Evolutionary conservation across 2,113 vertebrate genomes (phyloP).

Genomic region (Hemicordylus capensis): DNA sequence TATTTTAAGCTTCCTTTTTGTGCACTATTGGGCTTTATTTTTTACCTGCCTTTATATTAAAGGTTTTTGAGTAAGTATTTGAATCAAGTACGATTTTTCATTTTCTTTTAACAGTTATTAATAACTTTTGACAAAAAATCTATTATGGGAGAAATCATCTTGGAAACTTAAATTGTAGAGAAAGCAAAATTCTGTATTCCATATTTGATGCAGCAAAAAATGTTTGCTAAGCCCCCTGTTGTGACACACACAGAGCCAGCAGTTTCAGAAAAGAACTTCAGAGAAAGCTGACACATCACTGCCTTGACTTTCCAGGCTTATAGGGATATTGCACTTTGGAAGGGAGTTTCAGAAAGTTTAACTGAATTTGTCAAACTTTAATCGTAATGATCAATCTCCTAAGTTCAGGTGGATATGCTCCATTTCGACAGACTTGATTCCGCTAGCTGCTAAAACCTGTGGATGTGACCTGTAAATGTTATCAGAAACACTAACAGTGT

Average conservation of each 20-base stretch:
- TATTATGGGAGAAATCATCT: not conserved
- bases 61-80: not conserved
- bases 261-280: slow-evolving; percentile 8
- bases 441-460: slow-evolving; percentile 48
- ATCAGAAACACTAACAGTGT: slow-evolving; percentile 54
- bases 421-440: slow-evolving; percentile 44
- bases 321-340: not conserved
- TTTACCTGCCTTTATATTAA: not conserved
- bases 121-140: not conserved
- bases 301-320: not conserved
- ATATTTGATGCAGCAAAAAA: not conserved
- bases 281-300: slow-evolving; percentile 1
- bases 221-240: not conserved
- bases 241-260: not conserved
- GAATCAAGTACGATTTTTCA: not conserved
- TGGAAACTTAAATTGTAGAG: not conserved
- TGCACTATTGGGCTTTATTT: not conserved
- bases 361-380: slow-evolving; percentile 47
- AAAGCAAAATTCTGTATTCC: not conserved
- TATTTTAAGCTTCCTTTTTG: not conserved
- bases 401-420: slow-evolving; percentile 44
- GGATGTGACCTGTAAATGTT: slow-evolving; percentile 67
- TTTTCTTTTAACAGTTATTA: not conserved
- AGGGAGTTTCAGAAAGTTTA: slow-evolving; percentile 15
- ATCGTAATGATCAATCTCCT: slow-evolving; percentile 39